phyloP scores from a whole-genome alignment of 2,888 invertebrate species.

The Hypercompe scribonia region DNA sequence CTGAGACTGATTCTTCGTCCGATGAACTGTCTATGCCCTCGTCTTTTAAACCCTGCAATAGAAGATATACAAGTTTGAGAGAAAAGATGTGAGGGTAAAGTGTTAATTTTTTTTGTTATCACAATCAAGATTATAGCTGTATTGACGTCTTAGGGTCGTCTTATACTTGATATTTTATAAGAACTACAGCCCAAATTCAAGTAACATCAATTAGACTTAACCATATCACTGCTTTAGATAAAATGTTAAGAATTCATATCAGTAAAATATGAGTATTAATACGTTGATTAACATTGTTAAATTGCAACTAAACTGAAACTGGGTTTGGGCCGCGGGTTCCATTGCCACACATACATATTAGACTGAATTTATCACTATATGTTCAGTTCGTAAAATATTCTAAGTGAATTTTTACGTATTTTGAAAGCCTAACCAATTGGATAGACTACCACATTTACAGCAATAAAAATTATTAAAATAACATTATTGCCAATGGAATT shows the following conservation, averaged over 20 bases:
- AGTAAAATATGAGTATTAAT: no score
- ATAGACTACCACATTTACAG: background rate
- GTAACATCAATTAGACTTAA: background rate
- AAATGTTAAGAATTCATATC: no score
- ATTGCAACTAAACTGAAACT: no score
- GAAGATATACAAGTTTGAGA: slow-evolving; percentile 20
- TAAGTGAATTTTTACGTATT: background rate
- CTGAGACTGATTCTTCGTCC: slow-evolving; percentile 80
- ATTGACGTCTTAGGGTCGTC: background rate
- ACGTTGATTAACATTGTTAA: no score
- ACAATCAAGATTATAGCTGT: background rate
- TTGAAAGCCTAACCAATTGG: background rate
- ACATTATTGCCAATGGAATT: background rate
- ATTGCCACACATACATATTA: background rate
- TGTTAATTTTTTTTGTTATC: background rate
- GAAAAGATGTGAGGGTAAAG: background rate
- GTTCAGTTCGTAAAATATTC: background rate
- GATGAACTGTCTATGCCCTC: slow-evolving; percentile 86
- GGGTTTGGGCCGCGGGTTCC: no score
- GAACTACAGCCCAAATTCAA: background rate
- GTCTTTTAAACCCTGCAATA: slow-evolving; percentile 81
- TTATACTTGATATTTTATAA: background rate
- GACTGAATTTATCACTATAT: background rate
- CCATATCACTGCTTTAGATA: no score
- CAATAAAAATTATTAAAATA: no score